phyloP scores from a whole-genome alignment of 2,113 vertebrate genomes.

The Mormyrus iriodes region DNA sequence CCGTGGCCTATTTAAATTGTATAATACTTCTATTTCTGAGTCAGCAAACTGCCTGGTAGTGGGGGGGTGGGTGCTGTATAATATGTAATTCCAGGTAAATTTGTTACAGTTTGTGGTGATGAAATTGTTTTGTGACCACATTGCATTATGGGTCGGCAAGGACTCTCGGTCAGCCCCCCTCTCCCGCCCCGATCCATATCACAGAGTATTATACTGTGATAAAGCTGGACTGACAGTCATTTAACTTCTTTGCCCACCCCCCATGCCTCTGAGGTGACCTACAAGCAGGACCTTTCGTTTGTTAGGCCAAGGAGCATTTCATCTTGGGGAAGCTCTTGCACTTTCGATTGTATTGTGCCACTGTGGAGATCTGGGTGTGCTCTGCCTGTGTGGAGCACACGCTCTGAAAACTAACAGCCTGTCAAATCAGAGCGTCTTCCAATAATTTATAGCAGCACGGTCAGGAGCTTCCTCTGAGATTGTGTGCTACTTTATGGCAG shows the following conservation, averaged over 20 bases:
- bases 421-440: not conserved
- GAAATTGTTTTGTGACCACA: not conserved
- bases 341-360: not conserved
- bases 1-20: not conserved
- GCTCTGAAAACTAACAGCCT: not conserved
- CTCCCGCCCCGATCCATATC: not conserved
- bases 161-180: not conserved
- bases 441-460: not conserved
- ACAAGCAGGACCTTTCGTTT: not conserved
- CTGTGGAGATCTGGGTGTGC: not conserved
- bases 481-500: not conserved
- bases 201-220: not conserved
- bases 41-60: not conserved
- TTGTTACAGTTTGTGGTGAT: not conserved
- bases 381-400: not conserved
- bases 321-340: not conserved
- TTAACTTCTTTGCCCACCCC: not conserved
- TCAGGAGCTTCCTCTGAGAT: not conserved
- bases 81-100: not conserved
- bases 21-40: not conserved
- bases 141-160: not conserved
- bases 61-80: not conserved
- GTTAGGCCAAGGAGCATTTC: not conserved
- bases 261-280: not conserved
- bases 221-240: not conserved